Evolutionary conservation across 2,888 invertebrate species (phyloP).

Genomic region (Psylliodes chrysocephalus): DNA sequence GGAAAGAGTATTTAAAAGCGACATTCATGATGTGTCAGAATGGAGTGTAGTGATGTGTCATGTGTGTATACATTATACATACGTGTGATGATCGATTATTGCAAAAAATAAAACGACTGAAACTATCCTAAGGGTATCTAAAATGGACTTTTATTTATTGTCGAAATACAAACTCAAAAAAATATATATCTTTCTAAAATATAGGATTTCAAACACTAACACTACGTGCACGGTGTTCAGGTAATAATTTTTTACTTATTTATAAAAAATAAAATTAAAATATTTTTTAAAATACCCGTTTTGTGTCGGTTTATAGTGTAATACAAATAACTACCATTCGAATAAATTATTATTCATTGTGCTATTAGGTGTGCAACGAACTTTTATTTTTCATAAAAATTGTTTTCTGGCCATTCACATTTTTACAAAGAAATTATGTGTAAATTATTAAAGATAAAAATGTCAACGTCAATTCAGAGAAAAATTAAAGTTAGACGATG

Average conservation of each 20-base stretch:
- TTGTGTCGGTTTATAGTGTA: too few species aligned
- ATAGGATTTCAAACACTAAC: slow-evolving; percentile 22
- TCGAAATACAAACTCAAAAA: slow-evolving; percentile 31
- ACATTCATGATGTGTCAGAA: slow-evolving; percentile 11
- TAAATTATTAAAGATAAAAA: too few species aligned
- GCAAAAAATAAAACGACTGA: slow-evolving; percentile 14
- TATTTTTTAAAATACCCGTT: neutral
- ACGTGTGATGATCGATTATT: slow-evolving; percentile 14
- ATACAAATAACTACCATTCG: too few species aligned
- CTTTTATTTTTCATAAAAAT: too few species aligned
- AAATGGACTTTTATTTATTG: slow-evolving; percentile 32
- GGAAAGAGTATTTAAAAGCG: slow-evolving; percentile 13
- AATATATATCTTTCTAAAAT: slow-evolving; percentile 28
- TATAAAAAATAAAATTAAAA: neutral
- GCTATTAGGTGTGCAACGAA: too few species aligned
- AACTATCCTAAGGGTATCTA: slow-evolving; percentile 31
- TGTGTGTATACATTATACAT: neutral
- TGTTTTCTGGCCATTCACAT: too few species aligned
- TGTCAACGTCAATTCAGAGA: too few species aligned
- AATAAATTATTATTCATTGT: too few species aligned
- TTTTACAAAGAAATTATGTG: too few species aligned
- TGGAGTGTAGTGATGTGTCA: slow-evolving; percentile 9
- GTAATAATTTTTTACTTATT: neutral
- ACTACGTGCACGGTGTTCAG: slow-evolving; percentile 30
- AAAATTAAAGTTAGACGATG: too few species aligned